phyloP scores from a whole-genome alignment of 2,888 invertebrate species.

The Cheilosia grossa region DNA sequence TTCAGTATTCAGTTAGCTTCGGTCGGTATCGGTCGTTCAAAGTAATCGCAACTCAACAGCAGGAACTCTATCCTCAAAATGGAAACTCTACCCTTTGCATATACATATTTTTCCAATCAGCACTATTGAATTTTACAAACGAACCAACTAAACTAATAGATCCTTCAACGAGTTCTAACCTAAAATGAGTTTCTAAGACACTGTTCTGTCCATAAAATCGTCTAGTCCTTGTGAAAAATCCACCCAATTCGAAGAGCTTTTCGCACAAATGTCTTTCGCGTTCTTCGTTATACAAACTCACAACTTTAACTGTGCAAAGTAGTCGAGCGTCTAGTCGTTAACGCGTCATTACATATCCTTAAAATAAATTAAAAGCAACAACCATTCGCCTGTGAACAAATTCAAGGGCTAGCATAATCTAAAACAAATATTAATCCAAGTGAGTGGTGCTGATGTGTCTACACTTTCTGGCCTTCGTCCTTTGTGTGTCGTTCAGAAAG shows the following conservation, averaged over 20 bases:
- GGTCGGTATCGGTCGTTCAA: slow-evolving; percentile 70
- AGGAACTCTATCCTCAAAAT: slow-evolving; percentile 7
- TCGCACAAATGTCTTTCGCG: slow-evolving; percentile 29
- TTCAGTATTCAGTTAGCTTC: slow-evolving; percentile 73
- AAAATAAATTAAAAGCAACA: slow-evolving; percentile 12
- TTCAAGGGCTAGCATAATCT: slow-evolving; percentile 44
- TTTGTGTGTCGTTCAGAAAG: slow-evolving; percentile 25
- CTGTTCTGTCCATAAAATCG: too few relatives aligned
- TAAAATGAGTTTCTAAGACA: neutral
- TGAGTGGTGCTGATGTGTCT: slow-evolving; percentile 36
- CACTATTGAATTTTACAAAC: neutral
- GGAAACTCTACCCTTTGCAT: slow-evolving; percentile 41
- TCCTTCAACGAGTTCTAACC: slow-evolving; percentile 24
- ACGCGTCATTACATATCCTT: slow-evolving; percentile 42
- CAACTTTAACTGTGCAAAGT: slow-evolving; percentile 40
- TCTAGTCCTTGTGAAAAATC: slow-evolving; percentile 36
- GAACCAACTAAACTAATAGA: slow-evolving; percentile 7
- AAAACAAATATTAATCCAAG: slow-evolving; percentile 50
- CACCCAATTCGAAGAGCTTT: slow-evolving; percentile 51
- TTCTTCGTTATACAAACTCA: slow-evolving; percentile 14
- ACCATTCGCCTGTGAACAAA: slow-evolving; percentile 8
- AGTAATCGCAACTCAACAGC: slow-evolving; percentile 20
- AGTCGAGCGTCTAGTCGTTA: slow-evolving; percentile 44
- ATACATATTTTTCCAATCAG: slow-evolving; percentile 47
- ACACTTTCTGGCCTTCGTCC: slow-evolving; percentile 5